Evolutionary conservation across 2,888 invertebrate genomes (phyloP).

Genomic region (Diaperis boleti): DNA sequence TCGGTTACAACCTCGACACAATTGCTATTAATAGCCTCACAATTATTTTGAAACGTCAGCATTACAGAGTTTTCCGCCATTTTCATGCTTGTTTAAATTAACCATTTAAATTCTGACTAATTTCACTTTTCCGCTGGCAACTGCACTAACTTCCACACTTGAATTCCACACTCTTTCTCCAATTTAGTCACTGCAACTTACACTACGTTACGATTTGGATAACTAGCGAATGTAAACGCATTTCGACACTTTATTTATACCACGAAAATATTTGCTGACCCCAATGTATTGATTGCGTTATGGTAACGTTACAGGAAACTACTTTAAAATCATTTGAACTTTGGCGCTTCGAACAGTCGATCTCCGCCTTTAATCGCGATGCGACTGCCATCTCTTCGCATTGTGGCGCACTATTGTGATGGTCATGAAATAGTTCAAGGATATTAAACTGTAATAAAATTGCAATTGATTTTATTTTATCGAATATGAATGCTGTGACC

Average conservation of each 20-base stretch:
- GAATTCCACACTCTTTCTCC: background rate
- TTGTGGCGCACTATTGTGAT: background rate
- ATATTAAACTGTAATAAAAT: slow-evolving; percentile 17
- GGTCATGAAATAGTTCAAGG: slow-evolving; percentile 35
- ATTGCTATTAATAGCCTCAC: slow-evolving; percentile 55
- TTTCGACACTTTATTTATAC: slow-evolving; percentile 44
- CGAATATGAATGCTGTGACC: slow-evolving; percentile 2
- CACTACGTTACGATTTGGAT: slow-evolving; percentile 30
- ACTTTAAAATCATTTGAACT: slow-evolving; percentile 27
- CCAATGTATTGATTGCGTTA: slow-evolving; percentile 45
- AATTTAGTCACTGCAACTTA: slow-evolving; percentile 5
- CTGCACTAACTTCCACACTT: slow-evolving; percentile 4
- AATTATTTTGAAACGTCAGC: slow-evolving; percentile 53
- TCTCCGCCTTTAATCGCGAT: background rate
- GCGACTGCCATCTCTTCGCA: slow-evolving; percentile 4
- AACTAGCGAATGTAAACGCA: slow-evolving; percentile 37
- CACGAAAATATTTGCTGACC: slow-evolving; percentile 44
- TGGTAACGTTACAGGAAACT: slow-evolving; percentile 34
- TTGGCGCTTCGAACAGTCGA: slow-evolving; percentile 30
- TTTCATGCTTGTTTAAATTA: slow-evolving; percentile 50
- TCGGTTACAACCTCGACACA: slow-evolving; percentile 50
- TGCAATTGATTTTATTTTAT: slow-evolving; percentile 34
- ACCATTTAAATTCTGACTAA: slow-evolving; percentile 22
- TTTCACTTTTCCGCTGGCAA: slow-evolving; percentile 11
- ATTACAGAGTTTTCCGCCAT: slow-evolving; percentile 55